These are phyloP conservation scores for Beaufortia kweichowensis DNA, from an alignment of 2,113 vertebrate species.

Conservation along the genomic window DNA sequence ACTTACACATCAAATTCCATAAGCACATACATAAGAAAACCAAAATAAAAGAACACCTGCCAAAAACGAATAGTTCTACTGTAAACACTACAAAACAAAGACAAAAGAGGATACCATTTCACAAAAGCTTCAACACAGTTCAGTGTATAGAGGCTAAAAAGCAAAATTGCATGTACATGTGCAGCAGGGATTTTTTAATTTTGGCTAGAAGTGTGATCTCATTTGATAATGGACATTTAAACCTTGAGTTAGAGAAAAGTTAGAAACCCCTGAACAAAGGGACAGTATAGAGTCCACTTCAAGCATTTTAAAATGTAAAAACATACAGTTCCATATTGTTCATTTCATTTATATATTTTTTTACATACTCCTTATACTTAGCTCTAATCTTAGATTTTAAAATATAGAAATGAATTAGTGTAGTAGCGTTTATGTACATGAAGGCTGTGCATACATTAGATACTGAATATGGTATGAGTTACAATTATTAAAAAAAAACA, in stretches of 20 bases:
- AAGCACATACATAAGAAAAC: background rate
- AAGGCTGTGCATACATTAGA: conserved; percentile 26
- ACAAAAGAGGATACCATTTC: conserved; percentile 40
- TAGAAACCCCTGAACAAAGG: conserved; percentile 24
- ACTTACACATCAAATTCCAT: conserved; percentile 26
- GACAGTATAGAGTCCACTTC: conserved; percentile 23
- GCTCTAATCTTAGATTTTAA: conserved; percentile 8
- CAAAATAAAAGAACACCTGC: conserved; percentile 13
- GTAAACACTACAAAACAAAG: conserved; percentile 46
- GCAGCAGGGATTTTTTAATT: conserved; percentile 14
- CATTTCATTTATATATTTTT: conserved; percentile 16
- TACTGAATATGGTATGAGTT: background rate
- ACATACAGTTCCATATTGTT: conserved; percentile 27
- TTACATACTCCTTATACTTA: conserved; percentile 25
- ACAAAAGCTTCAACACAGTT: conserved; percentile 46
- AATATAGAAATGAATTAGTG: conserved; percentile 35
- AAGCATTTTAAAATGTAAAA: conserved; percentile 34
- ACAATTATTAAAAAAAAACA: background rate
- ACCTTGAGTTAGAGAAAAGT: conserved; percentile 22
- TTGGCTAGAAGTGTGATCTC: conserved; percentile 30
- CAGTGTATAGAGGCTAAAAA: conserved; percentile 31
- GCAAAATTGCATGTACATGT: conserved; percentile 25
- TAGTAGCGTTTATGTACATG: conserved; percentile 37
- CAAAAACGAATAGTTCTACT: conserved; percentile 4
- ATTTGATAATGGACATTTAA: conserved; percentile 26